Evolutionary conservation across 2,888 invertebrate species (phyloP).

Genomic region (Trisateles emortualis): DNA sequence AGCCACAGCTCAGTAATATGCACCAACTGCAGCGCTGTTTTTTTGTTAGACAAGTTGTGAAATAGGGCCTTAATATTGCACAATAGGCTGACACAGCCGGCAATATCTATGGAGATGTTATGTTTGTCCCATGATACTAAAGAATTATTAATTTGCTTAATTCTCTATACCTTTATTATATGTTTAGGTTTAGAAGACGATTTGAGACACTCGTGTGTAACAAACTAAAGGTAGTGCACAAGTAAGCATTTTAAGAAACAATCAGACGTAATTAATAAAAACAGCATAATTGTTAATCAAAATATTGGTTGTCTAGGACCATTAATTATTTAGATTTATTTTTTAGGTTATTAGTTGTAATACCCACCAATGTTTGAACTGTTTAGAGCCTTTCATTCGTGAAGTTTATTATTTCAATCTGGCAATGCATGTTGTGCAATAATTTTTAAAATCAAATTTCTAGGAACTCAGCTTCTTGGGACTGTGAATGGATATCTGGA

Average conservation of each 20-base stretch:
- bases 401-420: neutral
- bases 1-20: too few species aligned
- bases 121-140: too few species aligned
- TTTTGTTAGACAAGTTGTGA: neutral
- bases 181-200: conserved; percentile 3
- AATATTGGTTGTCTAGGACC: neutral
- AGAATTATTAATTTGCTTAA: too few species aligned
- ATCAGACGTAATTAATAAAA: conserved; percentile 3
- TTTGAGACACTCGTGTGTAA: neutral
- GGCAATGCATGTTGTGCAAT: neutral
- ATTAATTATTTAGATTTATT: neutral
- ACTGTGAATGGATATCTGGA: too few species aligned
- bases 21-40: too few species aligned
- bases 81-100: neutral
- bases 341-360: conserved; percentile 11
- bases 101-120: too few species aligned
- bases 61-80: neutral
- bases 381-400: neutral
- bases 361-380: neutral
- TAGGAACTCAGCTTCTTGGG: neutral
- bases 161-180: neutral
- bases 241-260: neutral
- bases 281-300: conserved; percentile 7
- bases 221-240: neutral
- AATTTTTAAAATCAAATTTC: neutral